phyloP scores from a whole-genome alignment of 2,797 vertebrate species.

The Clamator glandarius region DNA sequence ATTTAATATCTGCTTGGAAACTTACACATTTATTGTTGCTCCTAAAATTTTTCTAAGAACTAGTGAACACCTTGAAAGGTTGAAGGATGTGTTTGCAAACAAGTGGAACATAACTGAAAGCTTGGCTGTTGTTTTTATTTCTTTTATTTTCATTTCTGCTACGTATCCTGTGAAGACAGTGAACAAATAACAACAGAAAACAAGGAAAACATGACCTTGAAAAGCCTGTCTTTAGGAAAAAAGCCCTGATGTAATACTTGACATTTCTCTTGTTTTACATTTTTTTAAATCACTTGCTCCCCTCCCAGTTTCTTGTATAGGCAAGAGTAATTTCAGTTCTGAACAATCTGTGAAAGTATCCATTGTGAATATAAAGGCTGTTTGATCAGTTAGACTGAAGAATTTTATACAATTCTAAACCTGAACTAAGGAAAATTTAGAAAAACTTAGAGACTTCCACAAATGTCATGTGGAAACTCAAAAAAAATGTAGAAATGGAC shows the following conservation, averaged over 20 bases:
- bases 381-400: neutral
- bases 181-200: neutral
- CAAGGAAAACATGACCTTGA: neutral
- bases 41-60: neutral
- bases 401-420: neutral
- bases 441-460: neutral
- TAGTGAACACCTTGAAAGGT: neutral
- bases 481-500: neutral
- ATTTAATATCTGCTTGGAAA: neutral
- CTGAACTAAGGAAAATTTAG: neutral
- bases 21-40: fast-evolving
- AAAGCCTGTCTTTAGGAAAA: neutral
- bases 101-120: neutral
- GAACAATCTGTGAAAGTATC: neutral
- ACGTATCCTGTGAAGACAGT: neutral
- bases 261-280: neutral
- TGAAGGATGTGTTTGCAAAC: neutral
- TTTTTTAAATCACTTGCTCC: neutral
- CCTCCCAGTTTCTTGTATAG: neutral
- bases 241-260: neutral
- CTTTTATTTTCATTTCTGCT: neutral
- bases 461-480: neutral
- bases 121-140: neutral
- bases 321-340: neutral
- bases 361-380: neutral